These are phyloP conservation scores for Garra rufa DNA, from an alignment of 2,113 vertebrate species.

Conservation along the genomic window DNA sequence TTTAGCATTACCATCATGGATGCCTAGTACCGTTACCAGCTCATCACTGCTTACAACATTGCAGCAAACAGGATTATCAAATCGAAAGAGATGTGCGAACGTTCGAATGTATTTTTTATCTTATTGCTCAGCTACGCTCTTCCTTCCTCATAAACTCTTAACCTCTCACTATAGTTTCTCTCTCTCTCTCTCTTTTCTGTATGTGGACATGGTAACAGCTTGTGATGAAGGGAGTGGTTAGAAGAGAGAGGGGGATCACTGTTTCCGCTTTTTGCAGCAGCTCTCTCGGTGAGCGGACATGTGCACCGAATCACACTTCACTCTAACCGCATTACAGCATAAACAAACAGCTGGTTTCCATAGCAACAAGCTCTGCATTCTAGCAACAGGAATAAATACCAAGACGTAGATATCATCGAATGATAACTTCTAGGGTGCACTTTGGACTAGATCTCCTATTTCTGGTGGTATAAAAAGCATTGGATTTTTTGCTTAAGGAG, in stretches of 20 bases:
- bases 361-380: slow-evolving; percentile 24
- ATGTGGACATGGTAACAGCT: not conserved
- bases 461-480: not conserved
- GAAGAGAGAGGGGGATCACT: not conserved
- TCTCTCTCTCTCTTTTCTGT: not conserved
- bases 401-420: not conserved
- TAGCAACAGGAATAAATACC: slow-evolving; percentile 37
- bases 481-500: not conserved
- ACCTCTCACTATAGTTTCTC: not conserved
- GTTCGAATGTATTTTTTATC: not conserved
- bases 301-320: not conserved
- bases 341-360: slow-evolving; percentile 53
- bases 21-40: not conserved
- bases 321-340: slow-evolving; percentile 13
- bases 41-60: not conserved
- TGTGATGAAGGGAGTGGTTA: not conserved
- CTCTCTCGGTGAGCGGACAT: not conserved
- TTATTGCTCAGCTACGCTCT: not conserved
- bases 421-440: not conserved
- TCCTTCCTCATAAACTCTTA: not conserved
- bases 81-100: not conserved
- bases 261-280: slow-evolving; percentile 16
- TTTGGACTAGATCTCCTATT: not conserved
- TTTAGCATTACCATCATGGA: not conserved
- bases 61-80: not conserved